A percentile compares a stretch with the other conserved stretches of the same genome.
Conservation (phyloP, 2,113 vertebrate genomes). For the Hyperoodon ampullatus region DNA sequence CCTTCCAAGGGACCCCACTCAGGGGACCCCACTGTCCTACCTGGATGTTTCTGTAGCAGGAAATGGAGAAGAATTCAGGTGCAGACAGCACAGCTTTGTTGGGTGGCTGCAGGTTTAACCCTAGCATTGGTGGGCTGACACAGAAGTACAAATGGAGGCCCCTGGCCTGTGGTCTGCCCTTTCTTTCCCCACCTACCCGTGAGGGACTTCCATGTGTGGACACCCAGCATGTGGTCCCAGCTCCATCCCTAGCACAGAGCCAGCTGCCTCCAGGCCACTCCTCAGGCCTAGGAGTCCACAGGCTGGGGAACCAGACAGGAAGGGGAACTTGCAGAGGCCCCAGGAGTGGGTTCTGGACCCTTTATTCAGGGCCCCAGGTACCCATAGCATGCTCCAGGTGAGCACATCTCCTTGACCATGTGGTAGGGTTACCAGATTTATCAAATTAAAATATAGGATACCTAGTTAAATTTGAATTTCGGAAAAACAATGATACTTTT, state of each 20-base stretch:
- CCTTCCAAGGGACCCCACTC: neutral
- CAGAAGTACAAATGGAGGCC: neutral
- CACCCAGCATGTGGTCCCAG: neutral
- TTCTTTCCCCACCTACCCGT: neutral
- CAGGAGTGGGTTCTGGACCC: too few relatives aligned
- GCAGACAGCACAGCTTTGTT: fast-evolving
- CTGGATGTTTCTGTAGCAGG: too few relatives aligned
- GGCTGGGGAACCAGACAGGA: neutral
- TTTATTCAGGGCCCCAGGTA: neutral
- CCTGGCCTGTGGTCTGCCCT: too few relatives aligned
- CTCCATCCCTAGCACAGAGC: neutral
- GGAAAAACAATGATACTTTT: neutral
- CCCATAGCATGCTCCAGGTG: neutral
- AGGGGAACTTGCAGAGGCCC: neutral
- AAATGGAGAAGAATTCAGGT: neutral
- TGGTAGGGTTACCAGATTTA: neutral
- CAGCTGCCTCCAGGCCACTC: neutral
- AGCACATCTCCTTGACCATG: neutral
- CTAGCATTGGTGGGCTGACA: neutral
- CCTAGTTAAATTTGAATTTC: neutral
- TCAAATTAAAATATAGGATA: neutral
- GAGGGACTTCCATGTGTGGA: neutral
- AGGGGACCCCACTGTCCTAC: neutral
- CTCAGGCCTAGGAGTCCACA: too few relatives aligned
- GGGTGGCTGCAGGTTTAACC: neutral